A percentile compares a stretch with the other conserved stretches of the same genome.
Conservation (phyloP, 1,140 invertebrate species). For the Lithobius niger region DNA sequence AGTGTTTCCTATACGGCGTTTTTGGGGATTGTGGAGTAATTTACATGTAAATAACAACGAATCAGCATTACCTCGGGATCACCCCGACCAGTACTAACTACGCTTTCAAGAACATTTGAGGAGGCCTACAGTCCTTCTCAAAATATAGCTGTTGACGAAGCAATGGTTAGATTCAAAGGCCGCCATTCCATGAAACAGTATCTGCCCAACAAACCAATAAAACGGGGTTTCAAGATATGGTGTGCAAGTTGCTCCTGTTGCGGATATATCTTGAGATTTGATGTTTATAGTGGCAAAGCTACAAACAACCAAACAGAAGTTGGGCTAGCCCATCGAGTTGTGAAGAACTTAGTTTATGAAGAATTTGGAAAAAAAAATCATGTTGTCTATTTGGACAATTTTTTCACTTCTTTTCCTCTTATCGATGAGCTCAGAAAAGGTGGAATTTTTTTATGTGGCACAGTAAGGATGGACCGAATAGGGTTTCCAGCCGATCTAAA, state of each 20-base stretch:
- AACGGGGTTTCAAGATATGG: conserved; percentile 35
- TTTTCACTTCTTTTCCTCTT: conserved; percentile 28
- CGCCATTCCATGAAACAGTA: conserved; percentile 31
- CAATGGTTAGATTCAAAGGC: conserved; percentile 25
- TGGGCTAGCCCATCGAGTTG: not conserved
- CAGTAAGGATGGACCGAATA: conserved; percentile 24
- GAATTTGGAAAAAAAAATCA: conserved; percentile 12
- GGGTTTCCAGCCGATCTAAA: conserved; percentile 18
- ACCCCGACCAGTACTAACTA: too few relatives aligned
- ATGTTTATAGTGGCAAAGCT: conserved; percentile 33
- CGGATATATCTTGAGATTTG: conserved; percentile 32
- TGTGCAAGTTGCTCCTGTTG: conserved; percentile 14
- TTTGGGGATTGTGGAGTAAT: too few relatives aligned
- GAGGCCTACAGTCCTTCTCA: too few relatives aligned
- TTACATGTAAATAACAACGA: too few relatives aligned
- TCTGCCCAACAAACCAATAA: conserved; percentile 34
- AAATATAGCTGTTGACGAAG: too few relatives aligned
- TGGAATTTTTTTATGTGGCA: conserved; percentile 28
- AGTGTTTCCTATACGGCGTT: too few relatives aligned
- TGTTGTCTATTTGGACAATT: conserved; percentile 32
- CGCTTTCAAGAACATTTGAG: too few relatives aligned
- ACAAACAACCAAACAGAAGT: conserved; percentile 20
- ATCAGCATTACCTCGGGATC: too few relatives aligned
- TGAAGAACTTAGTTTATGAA: not conserved
- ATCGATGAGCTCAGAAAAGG: conserved; percentile 26